A percentile compares a stretch with the other conserved stretches of the same genome.
Evolutionary conservation across 2,113 vertebrate species (phyloP).

Genomic region (Raphicerus campestris): DNA sequence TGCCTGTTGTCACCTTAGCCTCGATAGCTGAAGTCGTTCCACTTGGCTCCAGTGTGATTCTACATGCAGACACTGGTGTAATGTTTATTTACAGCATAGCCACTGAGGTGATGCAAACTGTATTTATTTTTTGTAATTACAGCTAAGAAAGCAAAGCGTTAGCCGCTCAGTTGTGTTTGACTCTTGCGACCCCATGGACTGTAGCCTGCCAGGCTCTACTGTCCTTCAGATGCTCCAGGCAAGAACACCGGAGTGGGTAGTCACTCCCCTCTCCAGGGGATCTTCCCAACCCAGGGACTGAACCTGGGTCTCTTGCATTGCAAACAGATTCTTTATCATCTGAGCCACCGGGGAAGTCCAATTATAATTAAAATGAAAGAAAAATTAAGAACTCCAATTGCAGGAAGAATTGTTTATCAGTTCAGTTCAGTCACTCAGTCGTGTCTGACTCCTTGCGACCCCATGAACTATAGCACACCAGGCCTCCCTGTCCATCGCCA

Average conservation of each 20-base stretch:
- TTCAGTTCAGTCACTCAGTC: no score
- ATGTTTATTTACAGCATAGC: not conserved
- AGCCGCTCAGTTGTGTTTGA: not conserved
- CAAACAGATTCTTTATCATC: not conserved
- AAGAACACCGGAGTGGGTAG: accelerated
- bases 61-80: not conserved
- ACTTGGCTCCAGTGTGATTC: not conserved
- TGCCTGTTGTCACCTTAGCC: not conserved
- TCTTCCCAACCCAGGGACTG: not conserved
- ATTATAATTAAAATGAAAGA: not conserved
- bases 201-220: not conserved
- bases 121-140: not conserved
- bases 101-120: not conserved
- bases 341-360: not conserved
- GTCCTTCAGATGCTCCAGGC: not conserved
- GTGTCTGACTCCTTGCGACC: no score
- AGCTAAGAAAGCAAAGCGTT: not conserved
- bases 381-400: not conserved
- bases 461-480: no score
- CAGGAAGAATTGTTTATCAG: not conserved
- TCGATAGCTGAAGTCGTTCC: not conserved
- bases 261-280: not conserved
- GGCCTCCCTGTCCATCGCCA: no score
- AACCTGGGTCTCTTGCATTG: not conserved
- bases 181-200: not conserved